Base-by-base conservation (phyloP, 2,113 vertebrate species). In the Triplophysa siluroides region DNA sequence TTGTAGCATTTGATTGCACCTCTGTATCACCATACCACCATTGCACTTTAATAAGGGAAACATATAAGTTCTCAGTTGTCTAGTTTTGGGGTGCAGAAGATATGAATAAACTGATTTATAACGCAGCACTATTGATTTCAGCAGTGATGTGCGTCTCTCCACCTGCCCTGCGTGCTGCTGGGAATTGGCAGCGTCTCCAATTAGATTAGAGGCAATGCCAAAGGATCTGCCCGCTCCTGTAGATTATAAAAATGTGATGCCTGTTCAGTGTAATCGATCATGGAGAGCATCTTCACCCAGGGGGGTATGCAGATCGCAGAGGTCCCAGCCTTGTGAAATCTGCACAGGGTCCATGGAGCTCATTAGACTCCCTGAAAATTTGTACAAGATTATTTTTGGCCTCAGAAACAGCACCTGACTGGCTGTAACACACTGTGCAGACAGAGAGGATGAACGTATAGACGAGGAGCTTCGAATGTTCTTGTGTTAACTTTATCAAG, bases 261-360 rank as follows among this genome's bases (percentile, higher is more conserved):
- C 81, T 85, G 79, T 84, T 88, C 87, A 80, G 78, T 80, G 78
- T 63, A 89, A 90, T 92, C 77, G 86, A 91, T 90, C 84, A 77
- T 63, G 58, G 77, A 45, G 76, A 64, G 75, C 76, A 85, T 88
- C 68, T 47, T 79, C 70, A 66, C 81, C 69, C 81, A 61, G n/a
- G 75, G 66, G 41, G n/a, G 68, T 26, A 78, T 76, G 78, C 70
- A 68, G 63, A 9, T 63, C 4, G 26, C 71, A 41, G 24, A 79
- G 65, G 38, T 56, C 50, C 23, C 47, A n/a, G 16, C 45, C 61
- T 82, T 70, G 61, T 81, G 18, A 62, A 56, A 65, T 78, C 76
- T 33, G 2, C 23, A 70, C 2, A 33, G 52, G 19, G 13, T 1
- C n/a, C n/a, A 21, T 66, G 29, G 11, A 54, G 33, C 82, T 84